Base-by-base conservation (phyloP, 2,797 vertebrate species). In the Lagodon rhomboides region DNA sequence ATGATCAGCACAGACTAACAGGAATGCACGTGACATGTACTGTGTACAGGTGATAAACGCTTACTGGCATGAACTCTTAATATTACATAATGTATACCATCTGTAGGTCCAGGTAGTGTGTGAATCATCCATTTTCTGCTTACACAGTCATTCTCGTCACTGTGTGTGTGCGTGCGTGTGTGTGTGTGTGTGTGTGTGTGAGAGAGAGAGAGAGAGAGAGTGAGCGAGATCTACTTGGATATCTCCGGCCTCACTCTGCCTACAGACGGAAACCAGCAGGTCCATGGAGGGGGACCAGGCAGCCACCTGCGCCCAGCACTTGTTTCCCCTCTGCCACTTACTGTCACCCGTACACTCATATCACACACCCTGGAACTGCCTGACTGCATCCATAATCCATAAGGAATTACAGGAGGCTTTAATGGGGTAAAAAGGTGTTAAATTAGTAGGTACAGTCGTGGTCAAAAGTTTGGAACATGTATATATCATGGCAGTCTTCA, bases 231-330 rank as follows among this genome's bases (percentile, higher is more conserved):
- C 65, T 68, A 51, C 76, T 65, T n/a, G 16, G 65, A 77, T 61
- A 58, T 83, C 47, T 59, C 74, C 59, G 68, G 75, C 64, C 55
- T 62, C 22, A 4, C 69, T 74, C 62, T 50, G 70, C 73, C n/a
- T 17, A 58, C 82, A 82, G 79, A 74, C 22, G 55, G 74, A 51
- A 27, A 75, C 34, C 82, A 87, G 74, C 76, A 62, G 76, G 77
- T 15, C 47, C 9, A 27, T 17, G 60, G 64, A 80, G 68, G 68
- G 64, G 16, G 53, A 44, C 56, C 55, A 59, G 22, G 62, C 76
- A 50, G 70, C 89, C 86, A 87, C 77, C 89, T 88, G 86, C 43
- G 75, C 54, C 61, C 53, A 69, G 56, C 65, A 16, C 15, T 47
- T 20, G 12, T 47, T 60, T 46, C 51, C 30, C 47, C 25, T 27